Evolutionary conservation across 2,888 invertebrate genomes (phyloP), one percentile per base, ranked within the genome.

Genomic region (Andrena hattorfiana): DNA sequence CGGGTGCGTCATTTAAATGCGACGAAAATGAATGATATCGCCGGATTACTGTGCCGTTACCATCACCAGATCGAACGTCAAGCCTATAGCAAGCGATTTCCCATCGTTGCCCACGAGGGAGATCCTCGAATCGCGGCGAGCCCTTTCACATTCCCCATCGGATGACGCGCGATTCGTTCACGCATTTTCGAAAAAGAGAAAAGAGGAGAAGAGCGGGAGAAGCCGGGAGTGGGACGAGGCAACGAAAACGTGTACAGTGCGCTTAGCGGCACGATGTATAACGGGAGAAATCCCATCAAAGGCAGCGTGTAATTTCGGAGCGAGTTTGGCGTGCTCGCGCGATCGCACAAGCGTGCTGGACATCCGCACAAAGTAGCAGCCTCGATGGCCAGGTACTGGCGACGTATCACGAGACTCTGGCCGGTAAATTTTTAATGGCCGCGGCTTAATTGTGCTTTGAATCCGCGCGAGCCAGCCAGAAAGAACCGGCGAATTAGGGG

Each of bases 371-470:
- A 87, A 85, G 83, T 82, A 85, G 79, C 70, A 70, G 76, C 71
- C 56, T 76, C 77, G 86, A 82, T 82, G 75, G 66, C 76, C 73
- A 70, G 63, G 60, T 42, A 42, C 75, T 49, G 73, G 68, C 79
- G 78, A 74, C 80, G 69, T 84, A 77, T 85, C 82, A 84, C 84
- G 86, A 87, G 87, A 86, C 85, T 82, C 68, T 26, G 81, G 79
- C 62, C 79, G 73, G 84, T 92, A 88, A 90, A 92, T 92, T 91
- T 92, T 92, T 92, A 91, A 92, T 90, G 89, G 89, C 67, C 85
- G 73, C 64, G 83, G 90, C 90, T 92, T 91, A 91, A 92, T 91
- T 91, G 90, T 90, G 91, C 90, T 90, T 91, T 90, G 90, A 90
- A 90, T 89, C 84, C 89, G 81, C 70, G 51, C 79, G 79, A 71